Conservation (phyloP, 2,888 invertebrate species). For the Operophtera brumata region DNA sequence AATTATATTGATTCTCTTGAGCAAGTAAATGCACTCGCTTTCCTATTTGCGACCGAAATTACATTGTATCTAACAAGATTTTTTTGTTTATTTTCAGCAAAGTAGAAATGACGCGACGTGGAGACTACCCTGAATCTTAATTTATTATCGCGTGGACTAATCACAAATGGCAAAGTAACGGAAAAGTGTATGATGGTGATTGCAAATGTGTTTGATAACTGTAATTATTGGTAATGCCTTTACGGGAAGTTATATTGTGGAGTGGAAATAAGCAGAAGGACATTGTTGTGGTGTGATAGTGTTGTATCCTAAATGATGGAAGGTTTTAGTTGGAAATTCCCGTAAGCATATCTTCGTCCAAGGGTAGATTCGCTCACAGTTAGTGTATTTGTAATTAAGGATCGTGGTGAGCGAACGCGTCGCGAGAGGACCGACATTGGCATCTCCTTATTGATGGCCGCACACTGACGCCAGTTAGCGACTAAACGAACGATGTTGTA, state of each 20-base stretch:
- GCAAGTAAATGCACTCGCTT: too few species aligned
- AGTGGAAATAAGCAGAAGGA: slow-evolving; percentile 62
- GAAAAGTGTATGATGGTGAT: slow-evolving; percentile 72
- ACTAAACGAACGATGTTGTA: too few species aligned
- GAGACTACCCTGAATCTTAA: slow-evolving; percentile 73
- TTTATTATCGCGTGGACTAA: slow-evolving; percentile 77
- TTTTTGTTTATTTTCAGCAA: slow-evolving; percentile 62
- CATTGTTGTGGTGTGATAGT: slow-evolving; percentile 77
- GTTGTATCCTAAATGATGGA: slow-evolving; percentile 79
- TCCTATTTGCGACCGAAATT: too few species aligned
- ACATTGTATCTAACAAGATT: too few species aligned
- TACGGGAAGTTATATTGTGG: slow-evolving; percentile 64
- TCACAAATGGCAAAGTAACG: slow-evolving; percentile 71
- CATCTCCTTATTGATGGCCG: slow-evolving; percentile 41
- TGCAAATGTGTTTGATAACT: slow-evolving; percentile 62
- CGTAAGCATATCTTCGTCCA: slow-evolving; percentile 60
- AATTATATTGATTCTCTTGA: too few species aligned
- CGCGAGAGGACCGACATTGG: slow-evolving; percentile 48
- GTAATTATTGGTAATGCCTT: slow-evolving; percentile 54
- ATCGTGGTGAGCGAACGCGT: slow-evolving; percentile 49
- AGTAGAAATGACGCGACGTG: slow-evolving; percentile 57
- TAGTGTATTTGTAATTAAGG: slow-evolving; percentile 62
- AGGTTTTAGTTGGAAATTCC: slow-evolving; percentile 70
- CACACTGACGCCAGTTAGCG: too few species aligned
- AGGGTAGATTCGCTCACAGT: slow-evolving; percentile 49